Percentiles rank a stretch among this genome's conserved stretches.
Evolutionary conservation across 1,140 invertebrate genomes (phyloP).

Genomic region (Aphis gossypii): DNA sequence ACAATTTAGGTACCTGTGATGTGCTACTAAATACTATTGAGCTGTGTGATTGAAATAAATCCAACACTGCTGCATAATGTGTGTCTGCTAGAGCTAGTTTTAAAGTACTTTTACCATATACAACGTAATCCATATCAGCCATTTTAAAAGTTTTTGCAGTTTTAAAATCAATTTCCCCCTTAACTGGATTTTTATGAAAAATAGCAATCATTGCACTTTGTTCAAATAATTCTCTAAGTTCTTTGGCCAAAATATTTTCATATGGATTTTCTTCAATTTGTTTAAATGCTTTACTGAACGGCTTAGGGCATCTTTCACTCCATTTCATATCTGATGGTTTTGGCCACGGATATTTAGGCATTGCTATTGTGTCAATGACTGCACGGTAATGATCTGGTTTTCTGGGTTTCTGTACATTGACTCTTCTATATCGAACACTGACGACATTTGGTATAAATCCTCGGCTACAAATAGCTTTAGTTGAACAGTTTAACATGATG

Average conservation of each 20-base stretch:
- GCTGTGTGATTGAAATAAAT: slow-evolving; percentile 59
- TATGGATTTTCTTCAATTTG: slow-evolving; percentile 68
- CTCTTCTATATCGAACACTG: slow-evolving; percentile 53
- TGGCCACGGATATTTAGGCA: slow-evolving; percentile 67
- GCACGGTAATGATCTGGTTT: slow-evolving; percentile 72
- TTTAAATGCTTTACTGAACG: neutral
- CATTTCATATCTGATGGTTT: neutral
- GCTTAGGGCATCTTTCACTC: slow-evolving; percentile 52
- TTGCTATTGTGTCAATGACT: slow-evolving; percentile 69
- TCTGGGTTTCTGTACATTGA: slow-evolving; percentile 77
- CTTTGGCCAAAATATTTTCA: slow-evolving; percentile 73
- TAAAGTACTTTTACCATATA: slow-evolving; percentile 59
- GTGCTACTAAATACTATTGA: slow-evolving; percentile 60
- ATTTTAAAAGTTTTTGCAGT: slow-evolving; percentile 60
- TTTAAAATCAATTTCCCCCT: slow-evolving; percentile 64
- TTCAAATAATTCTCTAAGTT: slow-evolving; percentile 74
- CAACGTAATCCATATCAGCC: slow-evolving; percentile 60
- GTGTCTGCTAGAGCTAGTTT: slow-evolving; percentile 59
- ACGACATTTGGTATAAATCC: slow-evolving; percentile 35
- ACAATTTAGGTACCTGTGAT: slow-evolving; percentile 59
- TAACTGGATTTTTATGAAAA: slow-evolving; percentile 75
- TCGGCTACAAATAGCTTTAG: slow-evolving; percentile 36
- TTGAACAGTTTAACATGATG: slow-evolving; percentile 46
- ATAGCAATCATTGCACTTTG: slow-evolving; percentile 75
- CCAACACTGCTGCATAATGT: slow-evolving; percentile 60